Base-by-base conservation (phyloP, 2,113 vertebrate species). In the Lonchura striata region DNA sequence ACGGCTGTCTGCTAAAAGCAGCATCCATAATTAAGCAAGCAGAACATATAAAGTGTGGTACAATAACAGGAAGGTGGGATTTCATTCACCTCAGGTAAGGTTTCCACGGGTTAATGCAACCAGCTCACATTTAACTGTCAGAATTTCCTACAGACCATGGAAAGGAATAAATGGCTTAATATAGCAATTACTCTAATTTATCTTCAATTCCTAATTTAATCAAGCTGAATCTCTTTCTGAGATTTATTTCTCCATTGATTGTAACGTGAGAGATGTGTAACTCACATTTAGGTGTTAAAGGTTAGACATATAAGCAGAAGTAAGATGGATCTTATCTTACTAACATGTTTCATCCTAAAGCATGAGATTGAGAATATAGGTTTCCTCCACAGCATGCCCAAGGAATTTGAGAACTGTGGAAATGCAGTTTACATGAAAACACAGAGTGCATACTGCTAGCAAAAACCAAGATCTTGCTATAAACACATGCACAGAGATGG, bases 1-100 rank as follows among this genome's bases (percentile, higher is more conserved):
- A 77, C 2, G 60, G 71, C 64, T 93, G 86, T 31, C 82, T 94
- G 84, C 76, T 90, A 66, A 74, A 72, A 92, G 75, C 64, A 81
- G 88, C 63, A 93, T 90, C 90, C 86, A 78, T 86, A 95, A 96
- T 92, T 88, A 95, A 86, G 75, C 42, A 72, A 74, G 68, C 35
- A 86, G 90, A 96, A 80, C 50, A 80, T 28, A 77, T n/a, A 47
- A 92, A 93, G 77, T 70, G 63, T 52, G 44, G 50, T 17, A 61
- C 35, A 84, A 33, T 74, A 86, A 80, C 59, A 90, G 91, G 59
- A 90, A 86, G 79, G 80, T 57, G 68, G 68, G 79, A 92, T 93
- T 96, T 88, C 90, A 94, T 79, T 57, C 90, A 88, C 68, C 66
- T 42, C 47, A 69, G 42, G 79, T 69, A 82, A 82, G 57, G 75